Conservation (phyloP, 2,113 vertebrate species). For the Chaetodon auriga region DNA sequence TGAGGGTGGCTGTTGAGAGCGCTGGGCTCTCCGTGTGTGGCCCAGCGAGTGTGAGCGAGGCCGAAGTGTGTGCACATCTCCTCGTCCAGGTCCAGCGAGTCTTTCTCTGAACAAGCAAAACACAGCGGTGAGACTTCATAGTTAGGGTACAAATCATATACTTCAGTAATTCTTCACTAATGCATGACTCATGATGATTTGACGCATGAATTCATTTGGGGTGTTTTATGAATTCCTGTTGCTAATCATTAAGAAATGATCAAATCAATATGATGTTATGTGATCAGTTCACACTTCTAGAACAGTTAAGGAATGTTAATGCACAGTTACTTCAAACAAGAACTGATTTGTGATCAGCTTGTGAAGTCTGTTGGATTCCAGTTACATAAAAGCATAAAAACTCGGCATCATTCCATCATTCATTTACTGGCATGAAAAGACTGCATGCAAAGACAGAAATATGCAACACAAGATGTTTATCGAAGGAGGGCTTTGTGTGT, state of each 20-base stretch:
- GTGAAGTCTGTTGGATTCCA: background rate
- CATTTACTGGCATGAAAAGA: conserved; percentile 5
- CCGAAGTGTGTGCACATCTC: conserved; percentile 93
- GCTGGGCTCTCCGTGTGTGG: conserved; percentile 93
- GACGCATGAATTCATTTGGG: background rate
- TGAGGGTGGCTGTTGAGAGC: conserved; percentile 95
- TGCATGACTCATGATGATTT: background rate
- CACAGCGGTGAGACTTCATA: background rate
- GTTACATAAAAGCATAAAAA: background rate
- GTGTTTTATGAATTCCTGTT: background rate
- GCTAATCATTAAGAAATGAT: background rate
- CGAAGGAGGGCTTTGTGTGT: background rate
- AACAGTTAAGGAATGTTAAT: background rate
- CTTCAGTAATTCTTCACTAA: background rate
- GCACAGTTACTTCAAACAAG: no score
- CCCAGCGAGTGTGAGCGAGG: conserved; percentile 97
- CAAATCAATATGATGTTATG: background rate
- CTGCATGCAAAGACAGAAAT: background rate
- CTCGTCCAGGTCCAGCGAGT: conserved; percentile 88
- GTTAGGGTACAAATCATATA: background rate
- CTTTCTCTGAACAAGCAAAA: conserved; percentile 86
- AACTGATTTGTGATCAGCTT: background rate
- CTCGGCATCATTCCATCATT: background rate
- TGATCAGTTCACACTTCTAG: background rate
- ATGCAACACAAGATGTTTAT: background rate